phyloP scores from a whole-genome alignment of 2,888 invertebrate genomes.

The Hesperia comma region DNA sequence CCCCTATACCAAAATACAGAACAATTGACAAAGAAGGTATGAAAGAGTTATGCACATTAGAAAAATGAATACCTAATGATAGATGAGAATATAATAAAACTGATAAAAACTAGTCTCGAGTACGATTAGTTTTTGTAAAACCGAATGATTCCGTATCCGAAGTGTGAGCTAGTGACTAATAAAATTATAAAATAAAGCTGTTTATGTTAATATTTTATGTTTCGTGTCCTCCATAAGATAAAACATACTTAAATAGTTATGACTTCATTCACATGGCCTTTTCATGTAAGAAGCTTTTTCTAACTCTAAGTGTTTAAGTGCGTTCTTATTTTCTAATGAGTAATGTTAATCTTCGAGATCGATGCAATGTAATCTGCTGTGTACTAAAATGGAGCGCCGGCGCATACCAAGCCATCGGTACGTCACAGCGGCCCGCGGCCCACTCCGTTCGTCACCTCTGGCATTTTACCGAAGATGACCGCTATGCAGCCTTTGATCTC shows the following conservation, averaged over 20 bases:
- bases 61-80: not conserved
- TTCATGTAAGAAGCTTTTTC: conserved; percentile 2
- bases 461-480: conserved; percentile 74
- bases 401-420: conserved; percentile 63
- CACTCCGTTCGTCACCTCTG: conserved; percentile 61
- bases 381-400: conserved; percentile 42
- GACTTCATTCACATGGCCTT: conserved; percentile 1
- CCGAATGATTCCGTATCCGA: no score
- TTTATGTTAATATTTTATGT: not conserved
- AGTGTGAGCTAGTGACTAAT: no score
- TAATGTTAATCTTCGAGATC: conserved; percentile 35
- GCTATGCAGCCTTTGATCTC: conserved; percentile 74
- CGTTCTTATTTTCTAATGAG: conserved; percentile 23
- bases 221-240: not conserved
- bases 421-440: conserved; percentile 45
- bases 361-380: conserved; percentile 38
- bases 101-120: no score
- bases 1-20: no score
- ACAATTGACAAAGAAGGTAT: no score
- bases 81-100: not conserved
- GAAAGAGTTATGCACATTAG: not conserved
- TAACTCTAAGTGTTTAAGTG: not conserved
- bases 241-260: not conserved
- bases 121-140: no score
- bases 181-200: not conserved